Evolutionary conservation across 2,113 vertebrate genomes (phyloP), one percentile per base, ranked within the genome.

Genomic region (Caretta caretta): DNA sequence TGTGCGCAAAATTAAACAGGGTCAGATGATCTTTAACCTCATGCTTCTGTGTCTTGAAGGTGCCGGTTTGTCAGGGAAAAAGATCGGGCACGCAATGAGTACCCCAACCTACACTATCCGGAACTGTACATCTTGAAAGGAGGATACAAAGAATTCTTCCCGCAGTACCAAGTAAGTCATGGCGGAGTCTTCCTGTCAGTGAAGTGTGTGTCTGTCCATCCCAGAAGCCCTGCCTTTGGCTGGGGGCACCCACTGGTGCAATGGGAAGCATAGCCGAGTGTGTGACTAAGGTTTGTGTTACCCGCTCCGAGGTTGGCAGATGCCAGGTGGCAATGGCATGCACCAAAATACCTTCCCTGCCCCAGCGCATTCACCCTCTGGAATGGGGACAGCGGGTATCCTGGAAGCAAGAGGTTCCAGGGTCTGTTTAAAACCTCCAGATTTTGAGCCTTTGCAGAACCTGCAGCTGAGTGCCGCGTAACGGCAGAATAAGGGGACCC

Each of bases 141-240:
- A 0, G 99, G 99, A 11, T 99, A 99, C 98, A 99, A 99, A 82
- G 99, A 99, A 6, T 99, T 99, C 98, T 99, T 99, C 97, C 98
- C 97, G 1, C 96, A 98, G 49, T 98, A 98, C 87, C 97, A 99
- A 99, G 99, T 99, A 57, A 62, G 96, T 4, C 14, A 12, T 22
- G 20, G 69, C 14, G 19, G 16, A 3, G 6, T 16, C 2, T 27
- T 20, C 10, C 35, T 10, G 2, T 42, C 3, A 35, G 12, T 17
- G 31, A 79, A 22, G 24, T 4, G 0, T 7, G 17, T 10, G 0
- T 8, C 25, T 51, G 20, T 50, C 49, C 13, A 5, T 42, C 22
- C n/a, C 49, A 46, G 42, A 69, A 17, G 16, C 62, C 9, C 31
- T 17, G 35, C 62, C 65, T 9, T n/a, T 4, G 17, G 17, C 65